phyloP scores from a whole-genome alignment of 2,113 vertebrate genomes.

The Cisticola juncidis region DNA sequence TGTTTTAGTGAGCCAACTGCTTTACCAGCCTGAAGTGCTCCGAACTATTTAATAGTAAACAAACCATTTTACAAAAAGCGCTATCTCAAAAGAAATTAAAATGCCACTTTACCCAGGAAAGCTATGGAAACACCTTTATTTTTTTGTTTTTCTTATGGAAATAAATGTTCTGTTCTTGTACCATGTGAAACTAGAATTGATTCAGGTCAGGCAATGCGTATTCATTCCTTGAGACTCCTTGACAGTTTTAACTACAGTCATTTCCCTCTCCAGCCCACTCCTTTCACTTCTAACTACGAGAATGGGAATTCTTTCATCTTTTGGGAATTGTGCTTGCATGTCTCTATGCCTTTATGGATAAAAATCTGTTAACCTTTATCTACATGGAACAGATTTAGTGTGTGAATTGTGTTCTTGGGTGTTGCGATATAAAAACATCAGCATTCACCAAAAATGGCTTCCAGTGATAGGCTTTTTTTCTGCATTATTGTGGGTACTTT shows the following conservation, averaged over 20 bases:
- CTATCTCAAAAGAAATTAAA: not conserved
- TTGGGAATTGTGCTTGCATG: not conserved
- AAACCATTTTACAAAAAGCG: not conserved
- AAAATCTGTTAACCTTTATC: not conserved
- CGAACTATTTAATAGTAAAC: not conserved
- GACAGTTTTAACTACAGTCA: constrained; percentile 2
- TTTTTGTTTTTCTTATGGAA: constrained; percentile 11
- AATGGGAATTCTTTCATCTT: constrained; percentile 31
- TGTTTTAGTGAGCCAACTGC: not conserved
- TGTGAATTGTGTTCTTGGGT: not conserved
- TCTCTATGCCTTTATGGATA: not conserved
- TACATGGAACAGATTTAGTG: not conserved
- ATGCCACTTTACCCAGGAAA: not conserved
- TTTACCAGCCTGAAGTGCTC: not conserved
- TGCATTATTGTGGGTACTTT: not conserved
- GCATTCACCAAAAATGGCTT: not conserved
- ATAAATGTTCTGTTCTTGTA: constrained; percentile 34
- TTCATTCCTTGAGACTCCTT: constrained; percentile 41
- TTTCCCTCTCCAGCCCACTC: constrained; percentile 45
- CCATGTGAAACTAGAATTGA: constrained; percentile 30
- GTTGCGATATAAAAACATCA: not conserved
- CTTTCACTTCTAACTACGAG: constrained; percentile 5
- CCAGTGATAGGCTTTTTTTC: not conserved
- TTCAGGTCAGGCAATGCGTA: constrained; percentile 28
- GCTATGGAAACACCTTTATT: constrained; percentile 12